Conservation (phyloP, 2,888 invertebrate genomes). For the Lasius fuliginosus region DNA sequence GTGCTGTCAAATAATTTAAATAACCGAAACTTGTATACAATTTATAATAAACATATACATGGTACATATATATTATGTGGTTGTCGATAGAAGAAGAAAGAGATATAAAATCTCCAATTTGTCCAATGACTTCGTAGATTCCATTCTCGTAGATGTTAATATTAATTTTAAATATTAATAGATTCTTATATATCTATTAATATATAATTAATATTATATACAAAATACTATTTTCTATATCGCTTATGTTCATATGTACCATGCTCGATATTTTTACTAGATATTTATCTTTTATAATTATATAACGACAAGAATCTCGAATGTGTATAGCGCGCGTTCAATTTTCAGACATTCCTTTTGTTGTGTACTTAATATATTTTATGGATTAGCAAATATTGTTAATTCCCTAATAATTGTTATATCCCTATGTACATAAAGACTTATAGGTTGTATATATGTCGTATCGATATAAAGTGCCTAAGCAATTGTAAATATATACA, state of each 20-base stretch:
- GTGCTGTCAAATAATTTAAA: conserved; percentile 28
- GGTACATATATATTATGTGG: not conserved
- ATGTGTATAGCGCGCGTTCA: conserved; percentile 47
- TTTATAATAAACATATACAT: not conserved
- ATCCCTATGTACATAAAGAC: conserved; percentile 61
- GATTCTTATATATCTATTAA: no score
- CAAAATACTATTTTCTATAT: not conserved
- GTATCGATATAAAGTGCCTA: conserved; percentile 46
- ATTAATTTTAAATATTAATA: not conserved
- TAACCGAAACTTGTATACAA: conserved; percentile 27
- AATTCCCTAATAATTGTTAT: conserved; percentile 35
- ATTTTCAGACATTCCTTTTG: conserved; percentile 75
- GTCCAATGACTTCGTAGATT: not conserved
- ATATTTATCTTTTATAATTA: conserved; percentile 40
- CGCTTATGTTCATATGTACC: not conserved
- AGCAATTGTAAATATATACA: conserved; percentile 63
- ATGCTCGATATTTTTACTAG: not conserved
- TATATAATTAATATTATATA: no score
- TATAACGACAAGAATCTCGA: conserved; percentile 33
- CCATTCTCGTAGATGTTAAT: not conserved
- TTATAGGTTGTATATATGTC: conserved; percentile 56
- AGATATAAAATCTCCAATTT: not conserved
- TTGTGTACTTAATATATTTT: conserved; percentile 83
- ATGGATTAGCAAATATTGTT: conserved; percentile 62
- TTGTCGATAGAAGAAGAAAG: not conserved